Base-by-base conservation (phyloP, 2,797 vertebrate genomes). In the Coregonus ussuriensis region DNA sequence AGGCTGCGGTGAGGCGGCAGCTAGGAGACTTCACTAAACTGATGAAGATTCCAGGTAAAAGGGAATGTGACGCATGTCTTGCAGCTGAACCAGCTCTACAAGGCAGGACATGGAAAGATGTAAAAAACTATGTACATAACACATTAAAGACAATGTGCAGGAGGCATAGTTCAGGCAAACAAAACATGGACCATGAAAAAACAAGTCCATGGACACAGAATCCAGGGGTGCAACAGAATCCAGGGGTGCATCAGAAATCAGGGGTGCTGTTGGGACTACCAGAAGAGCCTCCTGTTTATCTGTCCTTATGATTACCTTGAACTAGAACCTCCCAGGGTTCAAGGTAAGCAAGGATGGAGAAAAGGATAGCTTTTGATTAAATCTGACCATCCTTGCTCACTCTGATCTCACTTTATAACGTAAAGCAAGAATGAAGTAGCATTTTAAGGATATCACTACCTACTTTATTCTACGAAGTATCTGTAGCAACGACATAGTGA, bases 1-100 rank as follows among this genome's bases (percentile, higher is more conserved):
- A 93, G 80, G 74, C 84, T 21, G 92, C 93, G 41, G 91, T 93
- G 35, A 93, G 87, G 76, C 86, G 86, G 33, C 91, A 81, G 74
- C 81, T 93, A 59, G 81, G 79, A 65, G 88, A 91, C 63, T 93
- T 89, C 47, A 86, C 93, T 65, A 84, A 80, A 37, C 84, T 53
- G 1, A 90, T 93, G 88, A 93, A 93, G 71, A 91, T 93, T 79
- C 93, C 93, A 0, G 93, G 93, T 41, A 93, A 93, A 85, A 93
- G 90, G 70, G 88, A 93, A 53, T 93, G 93, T 77, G 92, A 93
- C 31, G 91, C 92, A n/a, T 93, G 93, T 82, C 92, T 93, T 75
- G 85, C 90, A 35, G 88, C 89, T 62, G 93, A 93, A 76, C 91
- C 93, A 37, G 72, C 13, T 41, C 72, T 74, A 4, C 33, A 62